phyloP scores from a whole-genome alignment of 1,140 invertebrate genomes.

The Pseudomyrmex concolor region DNA sequence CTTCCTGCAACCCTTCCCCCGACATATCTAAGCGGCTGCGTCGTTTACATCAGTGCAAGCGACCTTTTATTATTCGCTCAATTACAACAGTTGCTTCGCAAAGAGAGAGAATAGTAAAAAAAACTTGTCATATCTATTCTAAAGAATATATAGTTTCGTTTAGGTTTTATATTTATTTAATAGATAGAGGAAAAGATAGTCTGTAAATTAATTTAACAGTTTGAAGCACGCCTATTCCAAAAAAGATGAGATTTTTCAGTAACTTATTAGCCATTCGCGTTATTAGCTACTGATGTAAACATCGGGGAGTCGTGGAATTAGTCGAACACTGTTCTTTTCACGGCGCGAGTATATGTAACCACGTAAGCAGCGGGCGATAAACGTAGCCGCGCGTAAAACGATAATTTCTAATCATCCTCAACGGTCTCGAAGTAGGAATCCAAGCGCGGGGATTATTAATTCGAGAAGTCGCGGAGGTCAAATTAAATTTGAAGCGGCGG shows the following conservation, averaged over 20 bases:
- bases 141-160: too few species aligned
- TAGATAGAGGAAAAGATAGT: too few species aligned
- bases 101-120: background rate
- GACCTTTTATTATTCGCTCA: conserved; percentile 1
- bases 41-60: conserved; percentile 26
- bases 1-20: background rate
- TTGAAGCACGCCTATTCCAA: background rate
- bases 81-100: background rate
- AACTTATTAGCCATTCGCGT: background rate
- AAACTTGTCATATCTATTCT: background rate
- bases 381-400: conserved; percentile 57
- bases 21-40: conserved; percentile 15
- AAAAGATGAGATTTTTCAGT: background rate
- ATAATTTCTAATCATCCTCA: conserved; percentile 50
- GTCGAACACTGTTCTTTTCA: background rate
- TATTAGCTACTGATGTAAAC: background rate
- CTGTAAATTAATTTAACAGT: background rate
- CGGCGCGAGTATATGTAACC: conserved; percentile 21
- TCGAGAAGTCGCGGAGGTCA: conserved; percentile 61
- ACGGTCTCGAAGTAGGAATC: conserved; percentile 44
- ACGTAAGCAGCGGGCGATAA: conserved; percentile 28
- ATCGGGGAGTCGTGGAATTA: conserved; percentile 10
- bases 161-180: too few species aligned
- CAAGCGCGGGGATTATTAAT: conserved; percentile 59
- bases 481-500: conserved; percentile 58